A percentile compares a stretch with the other conserved stretches of the same genome.
Evolutionary conservation across 2,888 invertebrate species (phyloP).

Genomic region (Erynnis tages): DNA sequence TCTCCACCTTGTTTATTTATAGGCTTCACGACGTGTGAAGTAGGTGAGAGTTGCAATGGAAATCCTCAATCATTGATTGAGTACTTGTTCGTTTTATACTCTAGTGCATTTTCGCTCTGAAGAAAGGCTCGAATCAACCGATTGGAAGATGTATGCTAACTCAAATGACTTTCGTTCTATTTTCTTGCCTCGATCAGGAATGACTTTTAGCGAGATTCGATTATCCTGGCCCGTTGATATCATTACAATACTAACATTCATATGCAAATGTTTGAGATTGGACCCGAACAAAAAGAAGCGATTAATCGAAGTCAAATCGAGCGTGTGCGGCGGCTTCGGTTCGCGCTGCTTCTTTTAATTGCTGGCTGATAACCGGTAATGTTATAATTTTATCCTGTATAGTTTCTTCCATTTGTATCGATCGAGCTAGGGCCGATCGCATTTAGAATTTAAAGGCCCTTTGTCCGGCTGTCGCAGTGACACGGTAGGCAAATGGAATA

Average conservation of each 20-base stretch:
- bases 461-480: constrained; percentile 41
- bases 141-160: constrained; percentile 19
- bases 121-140: constrained; percentile 37
- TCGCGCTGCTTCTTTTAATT: constrained; percentile 68
- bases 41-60: constrained; percentile 49
- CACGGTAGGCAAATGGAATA: constrained; percentile 44
- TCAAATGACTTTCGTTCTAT: constrained; percentile 22
- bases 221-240: constrained; percentile 3
- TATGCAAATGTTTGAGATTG: constrained; percentile 69
- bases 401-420: constrained; percentile 57
- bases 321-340: constrained; percentile 52
- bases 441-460: constrained; percentile 49
- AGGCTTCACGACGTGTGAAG: constrained; percentile 43
- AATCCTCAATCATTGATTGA: constrained; percentile 52
- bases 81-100: constrained; percentile 42
- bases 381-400: constrained; percentile 65
- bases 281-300: constrained; percentile 63
- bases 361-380: constrained; percentile 68
- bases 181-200: constrained; percentile 5
- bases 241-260: constrained; percentile 46
- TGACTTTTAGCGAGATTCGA: constrained; percentile 5
- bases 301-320: constrained; percentile 72
- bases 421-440: constrained; percentile 52
- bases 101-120: constrained; percentile 37
- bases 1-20: constrained; percentile 60